Evolutionary conservation across 2,797 vertebrate genomes (phyloP).

Genomic region (Sarcoramphus papa): DNA sequence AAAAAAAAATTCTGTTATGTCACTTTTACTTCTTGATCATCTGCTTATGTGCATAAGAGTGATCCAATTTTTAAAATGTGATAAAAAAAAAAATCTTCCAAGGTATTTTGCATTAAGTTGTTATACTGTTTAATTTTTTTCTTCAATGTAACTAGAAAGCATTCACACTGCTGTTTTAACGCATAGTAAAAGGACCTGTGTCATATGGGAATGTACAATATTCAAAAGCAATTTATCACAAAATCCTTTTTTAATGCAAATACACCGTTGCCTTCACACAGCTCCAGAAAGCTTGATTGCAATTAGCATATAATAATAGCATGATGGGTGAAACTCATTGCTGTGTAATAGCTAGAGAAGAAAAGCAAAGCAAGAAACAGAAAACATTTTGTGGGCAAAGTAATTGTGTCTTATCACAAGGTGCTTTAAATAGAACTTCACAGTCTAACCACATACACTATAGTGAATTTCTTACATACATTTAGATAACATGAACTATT

Average conservation of each 20-base stretch:
- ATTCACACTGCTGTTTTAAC: neutral
- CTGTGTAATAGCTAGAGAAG: neutral
- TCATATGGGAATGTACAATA: neutral
- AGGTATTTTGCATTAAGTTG: neutral
- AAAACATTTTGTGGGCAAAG: neutral
- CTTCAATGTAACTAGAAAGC: neutral
- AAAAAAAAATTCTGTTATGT: neutral
- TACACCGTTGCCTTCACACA: neutral
- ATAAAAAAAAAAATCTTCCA: neutral
- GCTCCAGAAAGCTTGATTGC: constrained; percentile 23
- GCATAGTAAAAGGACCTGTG: neutral
- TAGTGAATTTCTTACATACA: neutral
- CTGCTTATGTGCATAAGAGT: neutral
- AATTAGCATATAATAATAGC: constrained; percentile 61
- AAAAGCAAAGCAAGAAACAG: constrained; percentile 11
- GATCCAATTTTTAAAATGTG: neutral
- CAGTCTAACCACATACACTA: neutral
- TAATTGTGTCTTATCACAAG: neutral
- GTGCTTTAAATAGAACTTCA: neutral
- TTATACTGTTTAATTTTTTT: neutral
- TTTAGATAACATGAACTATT: neutral
- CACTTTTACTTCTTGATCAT: neutral
- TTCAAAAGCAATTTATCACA: constrained; percentile 42
- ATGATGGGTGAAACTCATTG: neutral
- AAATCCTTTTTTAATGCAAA: constrained; percentile 35